Percentiles rank a stretch among this genome's conserved stretches.
These are phyloP conservation scores for Wasmannia auropunctata DNA, from an alignment of 1,140 invertebrate species.

Conservation along the genomic window DNA sequence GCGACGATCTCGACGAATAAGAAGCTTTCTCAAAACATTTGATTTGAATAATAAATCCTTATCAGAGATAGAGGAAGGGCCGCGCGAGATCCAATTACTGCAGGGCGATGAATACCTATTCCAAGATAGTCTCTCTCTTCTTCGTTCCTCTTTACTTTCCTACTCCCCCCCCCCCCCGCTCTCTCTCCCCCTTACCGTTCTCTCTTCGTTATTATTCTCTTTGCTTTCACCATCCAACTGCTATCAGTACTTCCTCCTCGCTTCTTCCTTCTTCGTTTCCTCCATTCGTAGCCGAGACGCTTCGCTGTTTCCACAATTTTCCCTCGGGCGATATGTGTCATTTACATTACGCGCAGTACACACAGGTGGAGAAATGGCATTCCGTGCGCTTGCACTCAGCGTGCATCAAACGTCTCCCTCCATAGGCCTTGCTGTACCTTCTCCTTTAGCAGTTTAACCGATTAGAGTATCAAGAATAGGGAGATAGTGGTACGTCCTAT, in stretches of 20 bases:
- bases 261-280: constrained; percentile 24
- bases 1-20: constrained; percentile 46
- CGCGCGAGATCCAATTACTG: constrained; percentile 79
- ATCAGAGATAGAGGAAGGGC: constrained; percentile 72
- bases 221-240: constrained; percentile 39
- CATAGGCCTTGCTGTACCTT: constrained; percentile 26
- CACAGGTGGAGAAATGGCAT: constrained; percentile 29
- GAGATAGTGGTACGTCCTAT: no score
- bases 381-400: constrained; percentile 16
- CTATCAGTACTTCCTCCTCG: constrained; percentile 27
- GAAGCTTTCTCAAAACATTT: constrained; percentile 78
- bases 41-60: constrained; percentile 82
- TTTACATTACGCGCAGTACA: constrained; percentile 73
- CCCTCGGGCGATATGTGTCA: constrained; percentile 80
- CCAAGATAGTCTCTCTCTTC: constrained; percentile 59
- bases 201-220: constrained; percentile 61
- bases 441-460: constrained; percentile 42
- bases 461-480: constrained; percentile 5
- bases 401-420: constrained; percentile 23
- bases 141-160: constrained; percentile 35
- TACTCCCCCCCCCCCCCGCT: background rate
- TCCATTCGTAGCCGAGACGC: background rate
- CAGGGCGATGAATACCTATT: constrained; percentile 79
- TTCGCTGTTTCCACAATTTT: constrained; percentile 64
- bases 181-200: constrained; percentile 45